phyloP scores from a whole-genome alignment of 2,113 vertebrate species.

The Sorex fumeus region DNA sequence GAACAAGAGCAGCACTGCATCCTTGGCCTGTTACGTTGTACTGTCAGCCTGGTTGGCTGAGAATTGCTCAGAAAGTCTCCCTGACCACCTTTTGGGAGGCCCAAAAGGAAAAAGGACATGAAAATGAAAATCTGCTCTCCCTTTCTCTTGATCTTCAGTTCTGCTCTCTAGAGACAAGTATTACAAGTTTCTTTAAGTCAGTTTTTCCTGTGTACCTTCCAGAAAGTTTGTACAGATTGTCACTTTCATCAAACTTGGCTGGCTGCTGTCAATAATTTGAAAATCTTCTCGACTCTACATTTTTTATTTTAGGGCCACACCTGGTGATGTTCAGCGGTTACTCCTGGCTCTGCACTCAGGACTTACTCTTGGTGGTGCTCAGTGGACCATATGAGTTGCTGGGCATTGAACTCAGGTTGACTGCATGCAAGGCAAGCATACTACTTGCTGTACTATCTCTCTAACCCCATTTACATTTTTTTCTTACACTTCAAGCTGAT shows the following conservation, averaged over 20 bases:
- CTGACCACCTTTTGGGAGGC: too few species aligned
- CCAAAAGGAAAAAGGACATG: constrained; percentile 27
- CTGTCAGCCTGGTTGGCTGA: neutral
- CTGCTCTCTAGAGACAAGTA: constrained; percentile 54
- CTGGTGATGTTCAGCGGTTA: too few species aligned
- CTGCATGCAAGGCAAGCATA: too few species aligned
- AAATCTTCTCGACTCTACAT: constrained; percentile 16
- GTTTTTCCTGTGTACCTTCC: neutral
- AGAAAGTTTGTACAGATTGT: constrained; percentile 42
- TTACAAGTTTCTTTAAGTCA: constrained; percentile 64
- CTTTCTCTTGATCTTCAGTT: constrained; percentile 41
- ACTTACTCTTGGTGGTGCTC: too few species aligned
- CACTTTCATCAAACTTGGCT: neutral
- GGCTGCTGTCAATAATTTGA: constrained; percentile 45
- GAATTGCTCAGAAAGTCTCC: too few species aligned
- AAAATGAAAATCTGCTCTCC: constrained; percentile 54
- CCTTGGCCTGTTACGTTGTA: too few species aligned
- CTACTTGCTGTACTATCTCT: too few species aligned
- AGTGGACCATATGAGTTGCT: too few species aligned
- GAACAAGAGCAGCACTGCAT: too few species aligned
- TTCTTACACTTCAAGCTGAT: constrained; percentile 31
- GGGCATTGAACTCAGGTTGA: too few species aligned
- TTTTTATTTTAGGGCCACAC: too few species aligned
- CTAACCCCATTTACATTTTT: constrained; percentile 45
- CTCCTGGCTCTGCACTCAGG: too few species aligned